These are phyloP conservation scores for Ramazzottius varieornatus DNA, from an alignment of 2,888 invertebrate genomes.

Conservation along the genomic window DNA sequence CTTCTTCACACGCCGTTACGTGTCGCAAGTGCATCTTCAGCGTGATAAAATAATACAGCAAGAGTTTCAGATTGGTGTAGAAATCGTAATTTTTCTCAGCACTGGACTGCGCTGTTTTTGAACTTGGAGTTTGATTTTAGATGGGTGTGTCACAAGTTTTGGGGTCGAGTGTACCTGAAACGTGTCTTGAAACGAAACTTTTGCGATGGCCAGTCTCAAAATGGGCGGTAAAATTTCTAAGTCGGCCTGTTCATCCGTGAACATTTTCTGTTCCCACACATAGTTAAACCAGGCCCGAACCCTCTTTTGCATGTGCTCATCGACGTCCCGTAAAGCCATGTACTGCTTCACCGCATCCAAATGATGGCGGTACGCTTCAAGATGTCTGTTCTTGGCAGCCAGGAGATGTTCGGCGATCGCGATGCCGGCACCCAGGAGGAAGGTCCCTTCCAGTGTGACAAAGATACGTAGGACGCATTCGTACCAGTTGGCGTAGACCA, in stretches of 20 bases:
- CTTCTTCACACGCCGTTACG: too few species aligned
- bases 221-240: not conserved
- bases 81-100: too few species aligned
- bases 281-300: not conserved
- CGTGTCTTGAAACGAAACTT: not conserved
- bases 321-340: not conserved
- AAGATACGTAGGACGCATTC: not conserved
- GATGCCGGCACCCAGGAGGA: not conserved
- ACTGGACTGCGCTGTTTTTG: too few species aligned
- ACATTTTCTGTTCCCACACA: not conserved
- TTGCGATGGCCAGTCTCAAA: not conserved
- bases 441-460: not conserved
- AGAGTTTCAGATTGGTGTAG: too few species aligned
- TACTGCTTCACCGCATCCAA: slow-evolving; percentile 3
- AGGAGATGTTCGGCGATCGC: not conserved
- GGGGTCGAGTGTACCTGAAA: slow-evolving; percentile 3
- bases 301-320: not conserved
- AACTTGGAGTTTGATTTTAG: too few species aligned
- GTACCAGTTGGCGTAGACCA: not conserved
- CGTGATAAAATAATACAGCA: too few species aligned
- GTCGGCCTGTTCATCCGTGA: not conserved
- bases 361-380: not conserved
- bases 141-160: too few species aligned
- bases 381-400: not conserved
- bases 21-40: too few species aligned